Percentiles rank a stretch among this genome's conserved stretches.
Evolutionary conservation across 2,113 vertebrate genomes (phyloP).

Genomic region (Aegotheles bennettii): DNA sequence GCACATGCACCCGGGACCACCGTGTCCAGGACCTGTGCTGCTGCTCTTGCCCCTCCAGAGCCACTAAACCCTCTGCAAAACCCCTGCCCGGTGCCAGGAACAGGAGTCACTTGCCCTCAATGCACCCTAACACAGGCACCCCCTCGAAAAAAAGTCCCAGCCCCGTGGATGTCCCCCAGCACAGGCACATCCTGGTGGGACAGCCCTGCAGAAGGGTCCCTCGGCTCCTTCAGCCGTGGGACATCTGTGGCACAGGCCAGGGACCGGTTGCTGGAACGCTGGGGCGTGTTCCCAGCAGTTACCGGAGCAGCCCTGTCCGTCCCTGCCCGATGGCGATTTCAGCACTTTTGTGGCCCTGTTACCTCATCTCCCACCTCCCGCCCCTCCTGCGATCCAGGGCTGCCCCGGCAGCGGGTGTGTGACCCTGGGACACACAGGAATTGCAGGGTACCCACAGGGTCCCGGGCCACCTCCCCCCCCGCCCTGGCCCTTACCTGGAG

Average conservation of each 20-base stretch:
- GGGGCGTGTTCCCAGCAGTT: background rate
- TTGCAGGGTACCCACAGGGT: background rate
- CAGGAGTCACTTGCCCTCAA: background rate
- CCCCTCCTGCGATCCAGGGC: background rate
- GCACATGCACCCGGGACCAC: accelerated
- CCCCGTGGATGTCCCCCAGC: accelerated
- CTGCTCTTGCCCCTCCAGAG: accelerated
- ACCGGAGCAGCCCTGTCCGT: background rate
- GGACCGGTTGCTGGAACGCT: background rate
- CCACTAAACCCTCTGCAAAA: background rate
- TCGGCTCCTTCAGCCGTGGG: accelerated
- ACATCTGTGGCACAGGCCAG: accelerated
- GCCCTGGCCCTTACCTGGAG: slow-evolving; percentile 6
- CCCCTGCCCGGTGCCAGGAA: background rate
- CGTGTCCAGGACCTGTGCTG: background rate
- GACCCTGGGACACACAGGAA: background rate
- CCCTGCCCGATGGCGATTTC: background rate
- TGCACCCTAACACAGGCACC: background rate
- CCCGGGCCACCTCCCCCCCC: background rate
- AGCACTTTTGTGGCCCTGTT: background rate
- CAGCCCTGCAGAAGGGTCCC: background rate
- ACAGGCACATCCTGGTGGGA: background rate
- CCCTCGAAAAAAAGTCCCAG: background rate
- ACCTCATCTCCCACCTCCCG: background rate
- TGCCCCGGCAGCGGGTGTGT: accelerated